Evolutionary conservation across 2,113 vertebrate genomes (phyloP), one percentile per base, ranked within the genome.

Genomic region (Aphelocoma coerulescens): DNA sequence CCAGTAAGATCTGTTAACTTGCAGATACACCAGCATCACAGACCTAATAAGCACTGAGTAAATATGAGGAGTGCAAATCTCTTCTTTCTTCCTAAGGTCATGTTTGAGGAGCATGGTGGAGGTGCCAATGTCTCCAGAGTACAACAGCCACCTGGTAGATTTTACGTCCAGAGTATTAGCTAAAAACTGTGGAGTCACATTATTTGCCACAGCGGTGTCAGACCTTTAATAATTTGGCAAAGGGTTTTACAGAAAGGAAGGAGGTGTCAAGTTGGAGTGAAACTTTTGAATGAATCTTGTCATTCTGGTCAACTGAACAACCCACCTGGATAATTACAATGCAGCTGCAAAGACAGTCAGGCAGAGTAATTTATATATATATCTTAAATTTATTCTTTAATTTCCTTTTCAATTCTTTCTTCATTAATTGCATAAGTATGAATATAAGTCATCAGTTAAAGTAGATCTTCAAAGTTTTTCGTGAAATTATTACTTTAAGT

Each of bases 311-410:
- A 91, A 35, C 54, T 61, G 71, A 92, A 80, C 48, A 86, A 74
- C 5, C 7, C n/a, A 66, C 43, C 16, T 78, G 35, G 39, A 85
- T 75, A 89, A 95, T 95, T 88, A 68, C 17, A 94, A 59, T 93
- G 49, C 15, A 86, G 32, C 39, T 78, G 11, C 54, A 93, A 95
- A 86, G 17, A 23, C 37, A 75, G 67, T 61, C 28, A 82, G 15
- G 48, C 33, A 71, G 86, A 89, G 59, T 44, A 87, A 79, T 32
- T 84, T 76, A 9, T 61, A 75, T 61, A 39, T 85, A 72, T 88
- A 88, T 77, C 35, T 85, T 83, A 92, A 92, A 96, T 96, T 54
- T 95, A 91, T 96, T 96, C 51, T 89, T 97, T 96, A 35, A 89
- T 93, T 97, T 94, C 6, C 24, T 48, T 95, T 91, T 54, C 44